Evolutionary conservation across 2,797 vertebrate species (phyloP).

Genomic region (Lepus townsendii): DNA sequence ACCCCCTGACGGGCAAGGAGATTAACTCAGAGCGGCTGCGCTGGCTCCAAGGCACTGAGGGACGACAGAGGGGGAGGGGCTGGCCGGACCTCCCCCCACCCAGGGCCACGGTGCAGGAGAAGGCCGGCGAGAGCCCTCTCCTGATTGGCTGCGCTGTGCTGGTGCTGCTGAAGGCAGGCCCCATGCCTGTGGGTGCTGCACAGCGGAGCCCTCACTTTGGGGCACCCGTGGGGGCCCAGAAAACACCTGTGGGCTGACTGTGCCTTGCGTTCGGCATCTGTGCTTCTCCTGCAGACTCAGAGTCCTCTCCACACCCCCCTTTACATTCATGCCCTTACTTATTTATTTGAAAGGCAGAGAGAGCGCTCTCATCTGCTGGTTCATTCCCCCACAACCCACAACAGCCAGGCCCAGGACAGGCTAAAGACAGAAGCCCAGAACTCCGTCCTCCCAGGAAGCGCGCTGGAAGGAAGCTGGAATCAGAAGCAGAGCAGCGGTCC

Average conservation of each 20-base stretch:
- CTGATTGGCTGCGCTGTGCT: not conserved
- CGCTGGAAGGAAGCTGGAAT: too few species aligned
- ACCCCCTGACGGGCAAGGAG: constrained; percentile 83
- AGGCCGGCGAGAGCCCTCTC: not conserved
- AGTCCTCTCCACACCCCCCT: constrained; percentile 24
- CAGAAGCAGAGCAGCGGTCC: too few species aligned
- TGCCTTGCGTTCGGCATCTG: not conserved
- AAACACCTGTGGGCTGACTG: not conserved
- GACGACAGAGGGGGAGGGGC: constrained; percentile 61
- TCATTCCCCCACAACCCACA: too few species aligned
- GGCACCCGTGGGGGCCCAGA: not conserved
- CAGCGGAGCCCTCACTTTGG: not conserved
- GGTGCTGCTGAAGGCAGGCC: not conserved
- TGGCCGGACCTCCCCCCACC: constrained; percentile 36
- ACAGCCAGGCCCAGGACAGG: too few species aligned
- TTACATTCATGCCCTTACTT: not conserved
- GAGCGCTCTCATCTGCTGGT: too few species aligned
- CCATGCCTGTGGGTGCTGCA: not conserved
- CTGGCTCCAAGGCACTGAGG: constrained; percentile 33
- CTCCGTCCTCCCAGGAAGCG: too few species aligned
- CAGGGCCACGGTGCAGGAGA: not conserved
- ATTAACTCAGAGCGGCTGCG: constrained; percentile 80
- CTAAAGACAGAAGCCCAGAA: too few species aligned
- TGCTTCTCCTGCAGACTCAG: not conserved
- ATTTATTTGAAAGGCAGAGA: too few species aligned